Base-by-base conservation (phyloP, 2,888 invertebrate genomes). In the Papilio protenor region DNA sequence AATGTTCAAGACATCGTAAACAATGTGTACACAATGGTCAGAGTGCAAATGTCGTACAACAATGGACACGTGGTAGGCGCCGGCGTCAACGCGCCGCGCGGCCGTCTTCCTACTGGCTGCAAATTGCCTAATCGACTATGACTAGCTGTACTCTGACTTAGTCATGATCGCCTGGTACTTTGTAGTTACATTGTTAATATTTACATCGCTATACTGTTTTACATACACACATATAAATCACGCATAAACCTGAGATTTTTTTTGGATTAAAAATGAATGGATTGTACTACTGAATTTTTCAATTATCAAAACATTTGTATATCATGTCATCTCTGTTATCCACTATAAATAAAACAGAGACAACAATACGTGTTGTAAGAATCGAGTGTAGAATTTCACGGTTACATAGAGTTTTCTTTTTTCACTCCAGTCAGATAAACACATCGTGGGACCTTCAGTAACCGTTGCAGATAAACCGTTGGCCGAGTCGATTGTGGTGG, bases 61-160 rank as follows among this genome's bases (percentile, higher is more conserved):
- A 79, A 69, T 77, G 55, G 76, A 40, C 71, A 59, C 76, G 77
- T 66, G 74, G 78, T 75, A 79, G 73, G 74, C 75, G 75, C 77
- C 77, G 81, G 81, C 82, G 82, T 80, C 81, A 77, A 75, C 55
- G 40, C 21, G 79, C 77, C 80, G 80, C 79, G 75, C 71, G 75
- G 70, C 79, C 75, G 76, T 76, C 81, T 61, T 49, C 78, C 71
- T 52, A 77, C 74, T 55, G 76, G 70, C 70, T 64, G 64, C 66
- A 55, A 77, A 77, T 85, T 85, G 80, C 82, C 83, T 81, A 83
- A 83, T 79, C 77, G 79, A 81, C 80, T 81, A 80, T 79, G 76
- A 71, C 76, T 71, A 66, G 75, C 77, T 73, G 79, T 49, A 73
- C 52, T 81, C 79, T 79, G 79, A 82, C 81, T 82, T 79, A 82